Evolutionary conservation across 1,140 invertebrate species (phyloP), one percentile per base, ranked within the genome.

Genomic region (Cyclargus thomasi): DNA sequence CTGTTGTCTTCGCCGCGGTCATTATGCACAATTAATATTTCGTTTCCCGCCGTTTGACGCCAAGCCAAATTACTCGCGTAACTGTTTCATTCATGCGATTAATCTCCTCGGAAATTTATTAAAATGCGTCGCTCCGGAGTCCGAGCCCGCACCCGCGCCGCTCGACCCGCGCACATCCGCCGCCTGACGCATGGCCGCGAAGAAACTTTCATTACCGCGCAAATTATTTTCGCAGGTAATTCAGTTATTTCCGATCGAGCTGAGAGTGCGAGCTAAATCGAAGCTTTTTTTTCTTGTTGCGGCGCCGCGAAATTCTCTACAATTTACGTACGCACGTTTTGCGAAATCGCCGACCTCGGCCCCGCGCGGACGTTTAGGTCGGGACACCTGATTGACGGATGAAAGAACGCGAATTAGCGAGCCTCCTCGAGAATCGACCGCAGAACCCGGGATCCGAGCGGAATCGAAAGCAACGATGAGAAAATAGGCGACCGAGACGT

Each of bases 371-470:
- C 73, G 77, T 77, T 74, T 76, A 73, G 75, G 70, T 71, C 65
- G 63, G 73, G 85, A 86, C 83, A 79, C 70, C 67, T 88, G 86
- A 89, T 87, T 88, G 86, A 89, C 86, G 72, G 82, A 81, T 84
- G 80, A 86, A 89, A 89, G 84, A 78, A 82, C 81, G 82, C 78
- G 82, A 87, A 87, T 86, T 88, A 80, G 76, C 67, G 71, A 70
- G 65, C 39, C 39, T 47, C 39, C 29, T 29, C 11, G 39, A 4
- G 39, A 47, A 8, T 47, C 14, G 39, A 47, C 10, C 39, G 39
- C 10, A 1, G 39, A 47, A 0, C 39, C 11, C 29, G 5, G 6
- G 39, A 47, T 16, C 3, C 39, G 14, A 47, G 14, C 14, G 39
- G 39, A 47, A 47, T 47, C 39, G 39, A 16, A 47, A 47, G 39